Evolutionary conservation across 1,140 invertebrate genomes (phyloP).

Genomic region (Sesamia nonagrioides): DNA sequence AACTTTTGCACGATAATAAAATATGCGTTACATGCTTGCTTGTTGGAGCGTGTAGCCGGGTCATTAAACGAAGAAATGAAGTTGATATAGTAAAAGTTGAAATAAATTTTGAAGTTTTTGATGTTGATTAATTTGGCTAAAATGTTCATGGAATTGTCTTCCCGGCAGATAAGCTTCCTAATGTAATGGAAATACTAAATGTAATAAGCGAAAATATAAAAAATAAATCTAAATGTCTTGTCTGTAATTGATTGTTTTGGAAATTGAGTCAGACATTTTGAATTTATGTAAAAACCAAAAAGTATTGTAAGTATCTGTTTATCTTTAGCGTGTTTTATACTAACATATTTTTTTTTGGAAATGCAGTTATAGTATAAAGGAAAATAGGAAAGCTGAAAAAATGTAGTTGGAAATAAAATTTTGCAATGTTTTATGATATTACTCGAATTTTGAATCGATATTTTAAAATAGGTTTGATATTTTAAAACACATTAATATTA

Average conservation of each 20-base stretch:
- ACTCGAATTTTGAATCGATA: slow-evolving; percentile 64
- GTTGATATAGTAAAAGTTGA: slow-evolving; percentile 26
- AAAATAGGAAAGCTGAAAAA: slow-evolving; percentile 31
- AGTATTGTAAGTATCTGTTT: slow-evolving; percentile 42
- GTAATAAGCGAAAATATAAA: slow-evolving; percentile 28
- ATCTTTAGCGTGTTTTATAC: slow-evolving; percentile 35
- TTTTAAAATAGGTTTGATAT: slow-evolving; percentile 53
- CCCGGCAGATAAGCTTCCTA: slow-evolving; percentile 39
- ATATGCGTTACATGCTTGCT: no score
- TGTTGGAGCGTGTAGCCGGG: neutral
- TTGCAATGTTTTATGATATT: slow-evolving; percentile 55
- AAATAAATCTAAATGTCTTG: slow-evolving; percentile 28
- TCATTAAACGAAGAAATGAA: slow-evolving; percentile 4
- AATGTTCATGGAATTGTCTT: slow-evolving; percentile 49
- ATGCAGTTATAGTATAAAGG: slow-evolving; percentile 1
- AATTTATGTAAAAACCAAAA: slow-evolving; percentile 46
- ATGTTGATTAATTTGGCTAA: slow-evolving; percentile 33
- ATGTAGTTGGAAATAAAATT: slow-evolving; percentile 26
- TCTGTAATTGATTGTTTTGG: slow-evolving; percentile 22
- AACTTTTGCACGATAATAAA: neutral
- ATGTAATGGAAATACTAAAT: slow-evolving; percentile 33
- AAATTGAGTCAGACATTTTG: slow-evolving; percentile 36
- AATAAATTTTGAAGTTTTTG: slow-evolving; percentile 27
- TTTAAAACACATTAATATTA: slow-evolving; percentile 42
- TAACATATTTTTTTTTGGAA: slow-evolving; percentile 29